These are phyloP conservation scores for Drosophila longiperda DNA, from an alignment of 2,888 invertebrate species.

Conservation along the genomic window DNA sequence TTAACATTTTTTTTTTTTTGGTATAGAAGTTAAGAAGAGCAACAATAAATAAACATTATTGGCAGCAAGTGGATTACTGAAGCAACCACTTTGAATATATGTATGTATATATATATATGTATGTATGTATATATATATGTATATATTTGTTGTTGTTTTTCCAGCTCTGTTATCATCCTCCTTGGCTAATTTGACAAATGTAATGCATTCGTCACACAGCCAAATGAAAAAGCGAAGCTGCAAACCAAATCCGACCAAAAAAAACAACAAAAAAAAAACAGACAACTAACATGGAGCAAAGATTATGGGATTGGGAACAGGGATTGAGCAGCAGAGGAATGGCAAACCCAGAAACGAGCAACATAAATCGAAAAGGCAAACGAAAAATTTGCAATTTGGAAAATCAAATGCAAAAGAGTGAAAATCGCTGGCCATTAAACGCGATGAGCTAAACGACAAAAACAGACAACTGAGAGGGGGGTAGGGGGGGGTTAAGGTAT, in stretches of 20 bases:
- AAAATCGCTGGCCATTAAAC: constrained; percentile 71
- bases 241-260: constrained; percentile 8
- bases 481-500: neutral
- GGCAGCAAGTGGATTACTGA: constrained; percentile 65
- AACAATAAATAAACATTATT: constrained; percentile 63
- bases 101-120: neutral
- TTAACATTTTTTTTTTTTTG: constrained; percentile 13
- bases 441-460: constrained; percentile 54
- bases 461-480: constrained; percentile 21
- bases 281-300: neutral
- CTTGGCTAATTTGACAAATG: constrained; percentile 76
- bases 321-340: neutral
- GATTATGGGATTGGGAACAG: neutral
- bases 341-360: neutral
- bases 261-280: neutral
- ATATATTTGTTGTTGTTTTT: neutral
- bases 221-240: constrained; percentile 3
- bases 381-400: constrained; percentile 56
- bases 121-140: too few relatives aligned
- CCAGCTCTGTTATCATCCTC: constrained; percentile 35
- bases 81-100: neutral
- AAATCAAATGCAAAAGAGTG: constrained; percentile 75
- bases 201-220: constrained; percentile 64
- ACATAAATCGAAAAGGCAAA: constrained; percentile 33
- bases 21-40: constrained; percentile 7